These are phyloP conservation scores for Cyclophora punctaria DNA, from an alignment of 2,888 invertebrate genomes.

Conservation along the genomic window DNA sequence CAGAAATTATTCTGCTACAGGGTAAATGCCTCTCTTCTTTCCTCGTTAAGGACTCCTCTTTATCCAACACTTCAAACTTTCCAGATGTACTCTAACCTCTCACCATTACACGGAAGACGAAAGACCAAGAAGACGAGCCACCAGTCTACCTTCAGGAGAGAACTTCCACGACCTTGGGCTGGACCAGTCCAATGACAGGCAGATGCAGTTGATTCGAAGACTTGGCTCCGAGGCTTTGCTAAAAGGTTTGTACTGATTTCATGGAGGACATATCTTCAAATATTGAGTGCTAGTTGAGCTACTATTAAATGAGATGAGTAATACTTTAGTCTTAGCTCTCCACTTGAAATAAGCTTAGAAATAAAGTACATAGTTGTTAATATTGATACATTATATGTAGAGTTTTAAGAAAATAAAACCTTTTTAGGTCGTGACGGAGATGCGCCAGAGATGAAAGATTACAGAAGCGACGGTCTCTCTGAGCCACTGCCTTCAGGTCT, in stretches of 20 bases:
- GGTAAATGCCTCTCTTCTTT: too few relatives aligned
- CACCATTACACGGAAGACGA: constrained; percentile 54
- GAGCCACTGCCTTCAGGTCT: constrained; percentile 45
- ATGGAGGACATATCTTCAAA: too few relatives aligned
- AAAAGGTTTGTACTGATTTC: constrained; percentile 36
- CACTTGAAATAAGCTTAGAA: too few relatives aligned
- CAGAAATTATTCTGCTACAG: too few relatives aligned
- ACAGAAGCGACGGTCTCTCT: constrained; percentile 41
- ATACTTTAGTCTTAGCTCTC: too few relatives aligned
- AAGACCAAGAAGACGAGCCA: constrained; percentile 45
- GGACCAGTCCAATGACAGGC: constrained; percentile 53
- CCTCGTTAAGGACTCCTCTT: too few relatives aligned
- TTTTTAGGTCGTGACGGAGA: constrained; percentile 57
- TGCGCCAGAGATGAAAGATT: constrained; percentile 54
- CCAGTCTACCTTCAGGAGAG: constrained; percentile 60
- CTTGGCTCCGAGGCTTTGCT: constrained; percentile 57
- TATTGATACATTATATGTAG: too few relatives aligned
- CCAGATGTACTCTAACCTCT: constrained; percentile 49
- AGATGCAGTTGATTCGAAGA: constrained; percentile 54
- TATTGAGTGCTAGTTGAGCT: too few relatives aligned
- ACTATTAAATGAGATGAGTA: too few relatives aligned
- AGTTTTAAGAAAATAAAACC: too few relatives aligned
- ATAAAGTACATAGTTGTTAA: too few relatives aligned
- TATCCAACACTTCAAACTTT: constrained; percentile 6
- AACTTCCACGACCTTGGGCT: constrained; percentile 63